These are phyloP conservation scores for Argentina silus DNA, from an alignment of 2,797 vertebrate genomes.

Conservation along the genomic window DNA sequence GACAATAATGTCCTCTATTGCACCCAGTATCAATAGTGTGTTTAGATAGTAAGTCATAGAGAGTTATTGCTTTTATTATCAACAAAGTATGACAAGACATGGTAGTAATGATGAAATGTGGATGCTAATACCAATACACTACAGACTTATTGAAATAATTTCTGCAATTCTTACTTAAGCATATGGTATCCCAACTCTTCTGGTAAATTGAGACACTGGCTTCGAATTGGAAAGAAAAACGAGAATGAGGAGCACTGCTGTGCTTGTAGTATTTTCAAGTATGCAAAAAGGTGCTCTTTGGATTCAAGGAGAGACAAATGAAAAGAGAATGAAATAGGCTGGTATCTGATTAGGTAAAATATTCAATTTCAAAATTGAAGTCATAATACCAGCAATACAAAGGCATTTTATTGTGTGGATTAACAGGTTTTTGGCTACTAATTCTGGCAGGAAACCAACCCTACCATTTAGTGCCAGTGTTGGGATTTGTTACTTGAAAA, in stretches of 20 bases:
- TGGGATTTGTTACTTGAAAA: too few relatives aligned
- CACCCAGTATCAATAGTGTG: neutral
- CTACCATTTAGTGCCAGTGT: too few relatives aligned
- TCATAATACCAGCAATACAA: too few relatives aligned
- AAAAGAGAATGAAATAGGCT: too few relatives aligned
- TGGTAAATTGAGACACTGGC: neutral
- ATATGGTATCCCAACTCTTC: neutral
- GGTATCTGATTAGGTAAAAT: too few relatives aligned
- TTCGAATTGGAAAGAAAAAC: too few relatives aligned
- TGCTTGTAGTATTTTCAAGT: neutral
- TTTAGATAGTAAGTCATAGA: neutral
- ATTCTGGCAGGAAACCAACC: neutral
- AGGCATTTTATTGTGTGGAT: too few relatives aligned
- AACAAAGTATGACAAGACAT: neutral
- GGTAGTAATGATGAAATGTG: conserved; percentile 7
- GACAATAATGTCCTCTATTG: neutral
- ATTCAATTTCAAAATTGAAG: too few relatives aligned
- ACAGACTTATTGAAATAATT: conserved; percentile 2
- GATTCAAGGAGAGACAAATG: too few relatives aligned
- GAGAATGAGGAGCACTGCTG: too few relatives aligned
- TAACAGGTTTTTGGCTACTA: too few relatives aligned
- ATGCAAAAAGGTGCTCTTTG: neutral
- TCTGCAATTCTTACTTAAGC: neutral
- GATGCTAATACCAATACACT: neutral
- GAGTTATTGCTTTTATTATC: neutral